Evolutionary conservation across 2,113 vertebrate species (phyloP), one percentile per base, ranked within the genome.

Genomic region (Entelurus aequoreus): DNA sequence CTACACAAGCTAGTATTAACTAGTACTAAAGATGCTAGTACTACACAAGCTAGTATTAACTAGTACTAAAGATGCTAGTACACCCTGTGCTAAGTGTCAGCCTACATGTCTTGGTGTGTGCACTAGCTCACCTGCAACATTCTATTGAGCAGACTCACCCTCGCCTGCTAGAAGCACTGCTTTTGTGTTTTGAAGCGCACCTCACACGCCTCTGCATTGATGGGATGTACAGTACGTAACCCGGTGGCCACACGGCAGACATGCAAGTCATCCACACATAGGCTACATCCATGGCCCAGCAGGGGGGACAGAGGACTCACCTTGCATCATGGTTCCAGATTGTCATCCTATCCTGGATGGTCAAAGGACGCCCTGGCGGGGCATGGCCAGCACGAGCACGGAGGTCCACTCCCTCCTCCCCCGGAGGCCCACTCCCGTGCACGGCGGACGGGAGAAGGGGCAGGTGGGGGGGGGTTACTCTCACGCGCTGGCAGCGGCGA

Each of bases 301-400:
- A 55, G 77, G 73, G 15, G 37, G 48, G 63, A 66, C 9, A 37
- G n/a, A 42, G 80, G 21, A 83, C 82, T 28, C 91, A 98, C 95
- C 96, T 98, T 98, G 95, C 96, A 98, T 98, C 96, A 98, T 98
- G 94, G 86, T 90, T 92, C 93, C 95, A 91, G 93, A 93, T 94
- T 95, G 82, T 94, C 95, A 98, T 98, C 95, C 96, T 94, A 88
- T 87, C 86, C 91, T 57, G 73, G 71, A 63, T 52, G 68, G 79
- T 84, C 80, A 84, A 47, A 78, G 60, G 63, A 74, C 74, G 79
- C 74, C 69, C 65, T 67, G 82, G 77, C 71, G 79, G 79, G 86
- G 73, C 87, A 89, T 82, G 19, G 83, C 79, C 76, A 74, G 70
- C 69, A 65, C 68, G 36, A 72, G 75, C 78, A 73, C 80, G 75